Base-by-base conservation (phyloP, 2,888 invertebrate species). In the Chamaedrilus cognettii region DNA sequence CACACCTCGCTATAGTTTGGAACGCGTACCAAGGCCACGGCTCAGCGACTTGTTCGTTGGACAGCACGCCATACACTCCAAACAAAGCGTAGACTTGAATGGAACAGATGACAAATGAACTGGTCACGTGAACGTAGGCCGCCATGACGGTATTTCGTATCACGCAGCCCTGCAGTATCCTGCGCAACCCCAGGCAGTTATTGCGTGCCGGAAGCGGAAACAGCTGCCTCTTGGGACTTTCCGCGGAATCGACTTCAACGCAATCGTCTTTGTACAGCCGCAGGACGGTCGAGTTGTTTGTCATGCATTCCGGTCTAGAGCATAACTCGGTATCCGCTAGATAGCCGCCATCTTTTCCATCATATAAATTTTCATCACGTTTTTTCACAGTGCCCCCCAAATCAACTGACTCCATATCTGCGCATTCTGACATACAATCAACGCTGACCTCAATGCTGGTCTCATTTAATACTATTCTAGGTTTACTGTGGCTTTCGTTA, bases 11-110 rank as follows among this genome's bases (percentile, higher is more conserved):
- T 3, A 75, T 74, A 2, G 87, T 87, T 75, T 88, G 87, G 74
- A 87, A 86, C 32, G 85, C 76, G 60, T 87, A 83, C 88, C 88
- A 88, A 0, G 86, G 86, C 87, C 87, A 86, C 11, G 86, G 84
- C 60, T 85, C 82, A 42, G 82, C 74, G 31, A 70, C 56, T 75
- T 66, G 79, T 77, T 74, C 68, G 56, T 68, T 69, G 60, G 79
- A 77, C 55, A 81, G 74, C 31, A 82, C 77, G 2, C 87, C 87
- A 66, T 87, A 87, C 52, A 86, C 85, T 63, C 87, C 86, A 72
- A 86, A 85, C 70, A 87, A 82, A 63, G 86, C 83, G 66, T 84
- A 84, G 30, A 86, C 78, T 70, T 87, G 85, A 23, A 85, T 82
- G 28, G 87, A 74, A 70, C 87, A 87, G 23, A 87, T 79, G n/a